phyloP scores from a whole-genome alignment of 1,140 invertebrate genomes.

The Holotrichia oblita region DNA sequence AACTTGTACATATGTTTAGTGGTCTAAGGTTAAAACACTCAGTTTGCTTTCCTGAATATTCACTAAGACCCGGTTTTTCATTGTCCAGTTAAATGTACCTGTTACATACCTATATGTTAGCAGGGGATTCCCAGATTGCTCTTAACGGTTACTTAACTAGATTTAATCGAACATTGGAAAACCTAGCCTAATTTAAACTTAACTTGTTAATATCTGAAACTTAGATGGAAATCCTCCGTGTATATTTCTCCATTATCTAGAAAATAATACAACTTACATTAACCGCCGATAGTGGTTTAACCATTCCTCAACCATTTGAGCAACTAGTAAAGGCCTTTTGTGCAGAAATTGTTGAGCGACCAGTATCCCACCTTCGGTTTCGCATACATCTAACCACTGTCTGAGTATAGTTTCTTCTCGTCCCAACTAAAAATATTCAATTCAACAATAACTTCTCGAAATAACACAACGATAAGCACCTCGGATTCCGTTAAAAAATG shows the following conservation, averaged over 20 bases:
- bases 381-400: conserved; percentile 90
- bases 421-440: conserved; percentile 70
- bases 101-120: too few species aligned
- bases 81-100: too few species aligned
- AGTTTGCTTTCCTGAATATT: too few species aligned
- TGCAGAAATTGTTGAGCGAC: conserved; percentile 84
- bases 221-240: too few species aligned
- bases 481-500: conserved; percentile 91
- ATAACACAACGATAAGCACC: conserved; percentile 63
- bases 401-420: conserved; percentile 86
- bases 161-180: too few species aligned
- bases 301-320: conserved; percentile 98
- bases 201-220: too few species aligned
- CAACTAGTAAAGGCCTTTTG: conserved; percentile 87
- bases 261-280: conserved; percentile 70
- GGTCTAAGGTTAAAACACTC: too few species aligned
- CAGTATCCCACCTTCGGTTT: conserved; percentile 84
- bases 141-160: too few species aligned
- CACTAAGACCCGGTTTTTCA: too few species aligned
- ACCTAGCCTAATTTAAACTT: too few species aligned
- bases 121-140: too few species aligned
- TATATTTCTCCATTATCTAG: background rate
- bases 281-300: conserved; percentile 91
- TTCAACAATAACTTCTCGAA: background rate
- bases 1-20: too few species aligned